These are phyloP conservation scores for Psammodynastes pulverulentus DNA, from an alignment of 2,113 vertebrate genomes.

Conservation along the genomic window DNA sequence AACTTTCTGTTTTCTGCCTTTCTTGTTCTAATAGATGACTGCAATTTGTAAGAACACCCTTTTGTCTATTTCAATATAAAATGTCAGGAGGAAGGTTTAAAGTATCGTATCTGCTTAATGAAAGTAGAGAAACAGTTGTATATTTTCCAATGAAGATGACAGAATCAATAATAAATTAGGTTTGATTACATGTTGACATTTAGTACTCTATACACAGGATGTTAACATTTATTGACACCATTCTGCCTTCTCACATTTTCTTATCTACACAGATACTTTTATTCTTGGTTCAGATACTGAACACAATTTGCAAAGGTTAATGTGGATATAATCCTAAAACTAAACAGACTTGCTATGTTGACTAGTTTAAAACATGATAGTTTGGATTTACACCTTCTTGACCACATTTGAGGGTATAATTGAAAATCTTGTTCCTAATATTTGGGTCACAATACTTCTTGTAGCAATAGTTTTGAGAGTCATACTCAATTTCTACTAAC, in stretches of 20 bases:
- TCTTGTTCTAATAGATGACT: neutral
- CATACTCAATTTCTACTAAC: slow-evolving; percentile 1
- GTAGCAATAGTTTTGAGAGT: neutral
- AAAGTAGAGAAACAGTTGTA: slow-evolving; percentile 39
- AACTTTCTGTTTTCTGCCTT: neutral
- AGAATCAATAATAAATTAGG: slow-evolving; percentile 63
- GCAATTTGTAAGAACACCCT: neutral
- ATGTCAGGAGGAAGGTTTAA: neutral
- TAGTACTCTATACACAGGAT: slow-evolving; percentile 54
- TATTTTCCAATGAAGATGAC: slow-evolving; percentile 62
- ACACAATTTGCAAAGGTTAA: slow-evolving; percentile 37
- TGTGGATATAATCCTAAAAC: slow-evolving; percentile 32
- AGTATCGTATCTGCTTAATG: slow-evolving; percentile 21
- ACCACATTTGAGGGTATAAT: neutral
- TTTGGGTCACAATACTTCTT: neutral
- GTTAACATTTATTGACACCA: slow-evolving; percentile 59
- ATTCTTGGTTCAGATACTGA: slow-evolving; percentile 28
- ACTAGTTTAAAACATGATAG: slow-evolving; percentile 14
- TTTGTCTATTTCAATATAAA: neutral
- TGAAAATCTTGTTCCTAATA: neutral
- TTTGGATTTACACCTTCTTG: neutral
- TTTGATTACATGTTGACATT: slow-evolving; percentile 70
- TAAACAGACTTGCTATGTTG: slow-evolving; percentile 20
- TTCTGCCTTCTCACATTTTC: slow-evolving; percentile 27
- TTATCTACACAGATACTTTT: slow-evolving; percentile 47